Percentiles rank a stretch among this genome's conserved stretches.
phyloP scores from a whole-genome alignment of 2,888 invertebrate species.

The Venusia cambrica region DNA sequence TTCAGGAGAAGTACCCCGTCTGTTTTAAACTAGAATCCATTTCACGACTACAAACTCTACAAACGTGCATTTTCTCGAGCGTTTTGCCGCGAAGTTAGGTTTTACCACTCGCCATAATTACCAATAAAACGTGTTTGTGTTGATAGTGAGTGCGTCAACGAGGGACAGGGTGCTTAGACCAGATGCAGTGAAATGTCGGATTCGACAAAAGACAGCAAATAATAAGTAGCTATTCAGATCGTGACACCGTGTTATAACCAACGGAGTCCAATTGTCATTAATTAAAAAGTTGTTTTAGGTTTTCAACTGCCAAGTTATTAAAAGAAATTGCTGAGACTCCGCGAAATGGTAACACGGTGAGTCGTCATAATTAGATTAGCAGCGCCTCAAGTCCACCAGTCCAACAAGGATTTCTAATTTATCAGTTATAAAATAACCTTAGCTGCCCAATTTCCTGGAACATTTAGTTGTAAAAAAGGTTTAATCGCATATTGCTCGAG shows the following conservation, averaged over 20 bases:
- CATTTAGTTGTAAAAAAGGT: slow-evolving; percentile 42
- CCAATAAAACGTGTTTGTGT: slow-evolving; percentile 66
- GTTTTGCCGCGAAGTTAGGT: slow-evolving; percentile 62
- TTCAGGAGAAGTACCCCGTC: slow-evolving; percentile 60
- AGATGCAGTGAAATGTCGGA: too few relatives aligned
- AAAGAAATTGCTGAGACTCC: slow-evolving; percentile 66
- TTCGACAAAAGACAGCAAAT: too few relatives aligned
- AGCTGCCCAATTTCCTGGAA: slow-evolving; percentile 37
- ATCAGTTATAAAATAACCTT: slow-evolving; percentile 28
- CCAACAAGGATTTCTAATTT: slow-evolving; percentile 37
- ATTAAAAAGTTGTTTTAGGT: slow-evolving; percentile 74
- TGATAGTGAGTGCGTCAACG: slow-evolving; percentile 56
- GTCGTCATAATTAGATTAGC: slow-evolving; percentile 69
- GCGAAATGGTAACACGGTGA: slow-evolving; percentile 64
- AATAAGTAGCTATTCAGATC: slow-evolving; percentile 60
- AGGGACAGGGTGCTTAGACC: too few relatives aligned
- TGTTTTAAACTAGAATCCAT: slow-evolving; percentile 75
- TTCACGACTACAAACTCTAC: slow-evolving; percentile 66
- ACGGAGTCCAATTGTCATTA: slow-evolving; percentile 71
- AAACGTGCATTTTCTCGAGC: slow-evolving; percentile 66
- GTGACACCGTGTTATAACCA: slow-evolving; percentile 66
- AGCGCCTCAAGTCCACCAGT: slow-evolving; percentile 48
- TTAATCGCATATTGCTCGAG: slow-evolving; percentile 68
- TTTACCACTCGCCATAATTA: slow-evolving; percentile 70
- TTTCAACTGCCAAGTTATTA: slow-evolving; percentile 67